These are phyloP conservation scores for Datnioides undecimradiatus DNA, from an alignment of 2,113 vertebrate species.

Conservation along the genomic window DNA sequence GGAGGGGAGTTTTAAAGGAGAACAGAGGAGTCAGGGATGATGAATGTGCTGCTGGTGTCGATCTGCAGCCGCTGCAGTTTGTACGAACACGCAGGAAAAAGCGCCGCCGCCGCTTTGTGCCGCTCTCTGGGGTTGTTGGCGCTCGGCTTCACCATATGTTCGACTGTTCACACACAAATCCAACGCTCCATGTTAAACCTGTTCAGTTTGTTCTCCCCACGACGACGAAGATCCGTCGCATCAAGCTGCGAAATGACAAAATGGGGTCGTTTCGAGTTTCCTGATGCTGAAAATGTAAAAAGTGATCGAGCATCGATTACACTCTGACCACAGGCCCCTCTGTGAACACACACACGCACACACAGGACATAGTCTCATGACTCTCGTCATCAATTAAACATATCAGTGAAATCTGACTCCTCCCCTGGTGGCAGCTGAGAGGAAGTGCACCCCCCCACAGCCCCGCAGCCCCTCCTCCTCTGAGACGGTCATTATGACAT, in stretches of 20 bases:
- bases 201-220: not conserved
- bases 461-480: no score
- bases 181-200: fast-evolving
- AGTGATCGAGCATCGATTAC: no score
- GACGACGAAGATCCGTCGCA: not conserved
- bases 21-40: slow-evolving; percentile 29
- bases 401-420: not conserved
- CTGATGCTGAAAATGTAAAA: not conserved
- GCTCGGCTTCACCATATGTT: not conserved
- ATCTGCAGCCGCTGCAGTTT: slow-evolving; percentile 56
- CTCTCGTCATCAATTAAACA: slow-evolving; percentile 11
- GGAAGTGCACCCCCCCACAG: slow-evolving; percentile 11
- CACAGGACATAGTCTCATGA: not conserved
- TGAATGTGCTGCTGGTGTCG: slow-evolving; percentile 39
- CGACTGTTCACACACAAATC: not conserved
- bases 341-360: not conserved
- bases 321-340: not conserved
- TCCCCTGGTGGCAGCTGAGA: not conserved
- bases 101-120: not conserved
- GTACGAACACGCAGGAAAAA: slow-evolving; percentile 9
- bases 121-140: not conserved
- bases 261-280: not conserved
- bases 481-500: no score
- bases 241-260: not conserved
- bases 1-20: not conserved